Evolutionary conservation across 2,797 vertebrate genomes (phyloP).

Genomic region (Tokudaia tokunoshimensis): DNA sequence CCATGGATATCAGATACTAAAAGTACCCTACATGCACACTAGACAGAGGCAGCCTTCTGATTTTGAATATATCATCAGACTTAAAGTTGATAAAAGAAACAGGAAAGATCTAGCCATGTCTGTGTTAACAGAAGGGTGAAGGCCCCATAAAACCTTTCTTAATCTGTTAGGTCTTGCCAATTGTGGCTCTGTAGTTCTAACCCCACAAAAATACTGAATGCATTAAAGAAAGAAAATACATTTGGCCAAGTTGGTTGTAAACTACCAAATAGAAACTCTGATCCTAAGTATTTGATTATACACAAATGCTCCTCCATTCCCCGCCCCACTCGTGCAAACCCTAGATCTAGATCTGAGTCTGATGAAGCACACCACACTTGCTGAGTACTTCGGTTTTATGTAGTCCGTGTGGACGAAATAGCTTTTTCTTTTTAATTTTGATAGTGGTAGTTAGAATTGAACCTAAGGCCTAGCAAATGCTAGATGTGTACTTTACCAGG

Average conservation of each 20-base stretch:
- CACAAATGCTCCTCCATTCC: not conserved
- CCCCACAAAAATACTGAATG: not conserved
- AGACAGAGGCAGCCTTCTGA: not conserved
- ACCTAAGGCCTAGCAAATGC: not conserved
- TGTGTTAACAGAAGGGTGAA: conserved; percentile 25
- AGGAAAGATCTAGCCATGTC: not conserved
- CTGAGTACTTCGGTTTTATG: conserved; percentile 36
- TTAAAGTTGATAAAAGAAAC: not conserved
- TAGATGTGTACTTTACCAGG: not conserved
- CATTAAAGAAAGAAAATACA: conserved; percentile 42
- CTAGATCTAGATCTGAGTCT: conserved; percentile 26
- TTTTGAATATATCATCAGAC: conserved; percentile 15
- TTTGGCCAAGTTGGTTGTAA: conserved; percentile 15
- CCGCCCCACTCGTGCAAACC: not conserved
- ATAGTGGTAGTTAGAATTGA: not conserved
- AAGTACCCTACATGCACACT: not conserved
- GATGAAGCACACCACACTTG: not conserved
- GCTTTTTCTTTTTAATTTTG: not conserved
- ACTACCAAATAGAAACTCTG: conserved; percentile 37
- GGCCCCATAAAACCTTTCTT: conserved; percentile 21
- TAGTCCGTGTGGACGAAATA: not conserved
- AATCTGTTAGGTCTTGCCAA: not conserved
- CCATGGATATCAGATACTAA: not conserved
- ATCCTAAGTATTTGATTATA: not conserved
- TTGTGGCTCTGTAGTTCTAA: not conserved